Percentiles rank a stretch among this genome's conserved stretches.
Evolutionary conservation across 2,888 invertebrate genomes (phyloP).

Genomic region (Beris morrisii): DNA sequence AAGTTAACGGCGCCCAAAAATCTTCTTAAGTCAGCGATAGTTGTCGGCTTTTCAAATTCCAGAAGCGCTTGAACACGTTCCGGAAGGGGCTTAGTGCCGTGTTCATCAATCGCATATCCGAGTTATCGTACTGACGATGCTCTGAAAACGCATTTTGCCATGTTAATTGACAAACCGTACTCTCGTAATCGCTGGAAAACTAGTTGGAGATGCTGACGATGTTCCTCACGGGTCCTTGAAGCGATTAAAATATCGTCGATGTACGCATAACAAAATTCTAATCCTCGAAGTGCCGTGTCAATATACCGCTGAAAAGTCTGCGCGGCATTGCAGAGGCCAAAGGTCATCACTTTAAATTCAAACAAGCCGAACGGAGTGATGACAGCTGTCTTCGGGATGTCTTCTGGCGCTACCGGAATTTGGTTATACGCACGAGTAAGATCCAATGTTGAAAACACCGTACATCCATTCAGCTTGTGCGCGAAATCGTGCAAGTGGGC

Average conservation of each 20-base stretch:
- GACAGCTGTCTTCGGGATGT: not conserved
- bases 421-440: not conserved
- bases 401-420: not conserved
- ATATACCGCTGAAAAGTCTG: slow-evolving; percentile 2
- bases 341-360: slow-evolving; percentile 12
- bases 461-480: too few relatives aligned
- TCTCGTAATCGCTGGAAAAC: not conserved
- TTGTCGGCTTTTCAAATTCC: too few relatives aligned
- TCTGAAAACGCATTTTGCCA: not conserved
- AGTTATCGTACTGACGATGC: not conserved
- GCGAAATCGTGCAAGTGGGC: too few relatives aligned
- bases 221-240: not conserved
- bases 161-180: not conserved
- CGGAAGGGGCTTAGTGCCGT: too few relatives aligned
- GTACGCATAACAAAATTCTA: not conserved
- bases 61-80: too few relatives aligned
- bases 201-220: not conserved
- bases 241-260: not conserved
- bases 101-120: too few relatives aligned
- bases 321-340: not conserved
- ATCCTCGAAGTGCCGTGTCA: slow-evolving; percentile 2
- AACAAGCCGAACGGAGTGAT: slow-evolving; percentile 8
- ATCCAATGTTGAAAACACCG: not conserved
- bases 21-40: too few relatives aligned
- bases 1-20: too few relatives aligned